A percentile compares a stretch with the other conserved stretches of the same genome.
Conservation (phyloP, 1,140 invertebrate species). For the Drosophila kanapiae region DNA sequence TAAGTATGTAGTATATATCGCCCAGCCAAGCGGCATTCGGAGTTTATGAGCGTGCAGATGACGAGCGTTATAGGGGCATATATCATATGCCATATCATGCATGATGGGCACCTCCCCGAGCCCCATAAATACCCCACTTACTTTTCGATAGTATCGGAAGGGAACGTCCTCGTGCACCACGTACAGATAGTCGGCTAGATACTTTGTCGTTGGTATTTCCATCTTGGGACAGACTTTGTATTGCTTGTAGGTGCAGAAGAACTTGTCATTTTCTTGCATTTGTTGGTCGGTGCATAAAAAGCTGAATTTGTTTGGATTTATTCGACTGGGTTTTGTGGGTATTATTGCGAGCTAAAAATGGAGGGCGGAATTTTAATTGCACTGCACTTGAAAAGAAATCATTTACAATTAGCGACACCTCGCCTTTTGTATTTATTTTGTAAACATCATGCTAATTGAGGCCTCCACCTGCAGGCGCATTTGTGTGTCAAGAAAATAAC, state of each 20-base stretch:
- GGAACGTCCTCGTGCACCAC: slow-evolving; percentile 84
- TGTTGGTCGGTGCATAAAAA: slow-evolving; percentile 62
- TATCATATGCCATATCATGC: slow-evolving; percentile 57
- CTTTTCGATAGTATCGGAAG: slow-evolving; percentile 85
- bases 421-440: slow-evolving; percentile 23
- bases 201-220: slow-evolving; percentile 85
- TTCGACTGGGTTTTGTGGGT: not conserved
- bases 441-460: slow-evolving; percentile 48
- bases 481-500: slow-evolving; percentile 54
- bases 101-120: too few relatives aligned
- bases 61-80: slow-evolving; percentile 29
- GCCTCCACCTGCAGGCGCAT: slow-evolving; percentile 51
- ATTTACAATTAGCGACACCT: slow-evolving; percentile 27
- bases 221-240: slow-evolving; percentile 85
- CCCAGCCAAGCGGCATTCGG: slow-evolving; percentile 40
- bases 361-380: slow-evolving; percentile 21
- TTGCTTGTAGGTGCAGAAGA: slow-evolving; percentile 75
- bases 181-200: slow-evolving; percentile 85
- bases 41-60: slow-evolving; percentile 54
- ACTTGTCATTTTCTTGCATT: slow-evolving; percentile 85
- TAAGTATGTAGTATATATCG: not conserved
- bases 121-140: slow-evolving; percentile 57
- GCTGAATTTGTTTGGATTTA: slow-evolving; percentile 8
- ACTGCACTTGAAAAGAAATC: slow-evolving; percentile 40
- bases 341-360: slow-evolving; percentile 17